Evolutionary conservation across 37 sponge, comb jelly and placozoan species (phyloP), one percentile per base, ranked within the genome.

Genomic region (Haliclona indistincta): DNA sequence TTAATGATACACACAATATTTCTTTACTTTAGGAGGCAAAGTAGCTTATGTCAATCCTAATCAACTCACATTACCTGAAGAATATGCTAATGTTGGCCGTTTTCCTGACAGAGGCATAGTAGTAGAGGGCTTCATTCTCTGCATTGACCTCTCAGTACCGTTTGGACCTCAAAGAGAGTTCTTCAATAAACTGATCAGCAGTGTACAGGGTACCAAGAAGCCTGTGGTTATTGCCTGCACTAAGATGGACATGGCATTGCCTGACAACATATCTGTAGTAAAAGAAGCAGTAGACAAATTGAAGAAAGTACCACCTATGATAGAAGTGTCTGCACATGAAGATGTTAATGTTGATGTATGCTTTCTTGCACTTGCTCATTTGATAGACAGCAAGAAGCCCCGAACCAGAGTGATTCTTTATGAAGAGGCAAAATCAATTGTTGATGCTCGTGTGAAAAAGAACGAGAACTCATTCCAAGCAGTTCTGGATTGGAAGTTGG

Each of bases 21-120:
- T 66, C 10, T 39, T 20, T 40, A 17, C 26, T 66, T 36, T 68
- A 36, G 71, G 87, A 19, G 89, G 89, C 23, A 93, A 93, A 36
- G 58, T 88, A n/a, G 52, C 64, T 0, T 93, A 89, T 79, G 54
- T 85, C 22, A 56, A 71, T 19, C 61, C 65, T 0, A 80, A 94
- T 51, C 95, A 94, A 64, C 63, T 94, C 20, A 56, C 88, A 7
- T 51, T 90, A 7, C 95, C 95, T 1, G 84, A 86, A 38, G 68
- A 83, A 2, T 90, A 62, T 68, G n/a, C 74, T 0, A 62, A 80
- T 54, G 83, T 66, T 0, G 30, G 22, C 8, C 74, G 65, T 39
- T 85, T 93, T 45, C 94, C 94, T 0, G 86, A 88, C 30, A 93
- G 85, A 54, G n/a, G 6, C 7, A 81, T 88, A 38, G 1, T 7